Percentiles rank a stretch among this genome's conserved stretches.
Conservation (phyloP, 2,888 invertebrate genomes). For the Bombylius major region DNA sequence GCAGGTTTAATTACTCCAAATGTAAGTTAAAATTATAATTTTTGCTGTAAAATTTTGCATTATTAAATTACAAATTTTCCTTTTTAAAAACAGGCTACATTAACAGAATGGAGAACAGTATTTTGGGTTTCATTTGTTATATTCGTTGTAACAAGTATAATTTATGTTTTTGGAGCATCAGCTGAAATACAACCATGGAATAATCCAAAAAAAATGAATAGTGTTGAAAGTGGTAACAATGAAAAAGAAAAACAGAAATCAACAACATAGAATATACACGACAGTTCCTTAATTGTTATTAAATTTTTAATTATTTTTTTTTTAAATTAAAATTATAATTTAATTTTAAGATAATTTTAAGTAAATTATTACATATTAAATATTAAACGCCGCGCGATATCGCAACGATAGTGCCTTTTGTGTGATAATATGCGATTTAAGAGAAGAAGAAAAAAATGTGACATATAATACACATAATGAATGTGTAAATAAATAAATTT, state of each 20-base stretch:
- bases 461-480: too few species aligned
- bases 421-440: too few species aligned
- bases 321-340: too few species aligned
- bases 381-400: too few species aligned
- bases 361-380: too few species aligned
- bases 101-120: slow-evolving; percentile 60
- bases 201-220: slow-evolving; percentile 25
- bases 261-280: neutral
- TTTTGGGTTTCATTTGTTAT: slow-evolving; percentile 69
- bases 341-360: too few species aligned
- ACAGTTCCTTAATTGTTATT: neutral
- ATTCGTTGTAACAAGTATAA: slow-evolving; percentile 50
- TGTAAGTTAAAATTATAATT: slow-evolving; percentile 34
- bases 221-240: slow-evolving; percentile 9
- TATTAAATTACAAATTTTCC: neutral
- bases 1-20: slow-evolving; percentile 50
- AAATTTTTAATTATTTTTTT: neutral
- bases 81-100: slow-evolving; percentile 40
- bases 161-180: slow-evolving; percentile 58
- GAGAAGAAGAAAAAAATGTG: too few species aligned
- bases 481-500: too few species aligned
- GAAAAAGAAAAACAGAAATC: neutral
- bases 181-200: slow-evolving; percentile 71
- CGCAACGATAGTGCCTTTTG: too few species aligned
- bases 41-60: neutral